A percentile compares a stretch with the other conserved stretches of the same genome.
phyloP scores from a whole-genome alignment of 2,113 vertebrate species.

The Ondatra zibethicus region DNA sequence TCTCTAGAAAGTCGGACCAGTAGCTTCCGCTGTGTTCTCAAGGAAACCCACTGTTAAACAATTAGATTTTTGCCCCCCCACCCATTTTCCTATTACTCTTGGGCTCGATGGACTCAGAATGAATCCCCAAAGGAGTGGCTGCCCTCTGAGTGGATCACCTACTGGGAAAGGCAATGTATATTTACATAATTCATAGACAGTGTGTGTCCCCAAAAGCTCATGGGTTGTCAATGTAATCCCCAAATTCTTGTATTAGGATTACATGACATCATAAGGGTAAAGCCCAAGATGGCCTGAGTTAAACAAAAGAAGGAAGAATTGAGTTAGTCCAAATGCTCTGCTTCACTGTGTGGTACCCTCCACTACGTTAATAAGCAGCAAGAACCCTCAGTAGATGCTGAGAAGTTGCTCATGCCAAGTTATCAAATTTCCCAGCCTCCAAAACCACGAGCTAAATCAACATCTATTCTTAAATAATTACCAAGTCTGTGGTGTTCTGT shows the following conservation, averaged over 20 bases:
- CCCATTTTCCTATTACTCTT: not conserved
- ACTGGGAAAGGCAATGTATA: not conserved
- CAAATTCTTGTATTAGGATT: not conserved
- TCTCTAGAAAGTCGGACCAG: not conserved
- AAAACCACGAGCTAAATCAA: not conserved
- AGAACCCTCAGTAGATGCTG: not conserved
- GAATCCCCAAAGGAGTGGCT: not conserved
- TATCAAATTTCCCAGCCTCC: not conserved
- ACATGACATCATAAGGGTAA: not conserved
- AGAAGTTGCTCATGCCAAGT: not conserved
- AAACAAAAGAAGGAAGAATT: not conserved
- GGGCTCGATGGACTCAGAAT: not conserved
- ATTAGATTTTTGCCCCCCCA: not conserved
- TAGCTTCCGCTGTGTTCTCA: not conserved
- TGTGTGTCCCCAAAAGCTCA: not conserved
- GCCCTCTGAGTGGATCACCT: not conserved
- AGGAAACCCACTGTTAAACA: not conserved
- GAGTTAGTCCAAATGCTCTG: too few relatives aligned
- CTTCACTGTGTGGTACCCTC: not conserved
- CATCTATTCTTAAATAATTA: not conserved
- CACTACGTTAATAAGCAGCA: not conserved
- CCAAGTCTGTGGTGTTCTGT: not conserved
- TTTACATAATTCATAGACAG: not conserved
- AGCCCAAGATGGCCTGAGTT: not conserved
- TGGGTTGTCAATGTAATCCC: not conserved